Evolutionary conservation across 1,140 invertebrate genomes (phyloP).

Genomic region (Aradophagus sp.): DNA sequence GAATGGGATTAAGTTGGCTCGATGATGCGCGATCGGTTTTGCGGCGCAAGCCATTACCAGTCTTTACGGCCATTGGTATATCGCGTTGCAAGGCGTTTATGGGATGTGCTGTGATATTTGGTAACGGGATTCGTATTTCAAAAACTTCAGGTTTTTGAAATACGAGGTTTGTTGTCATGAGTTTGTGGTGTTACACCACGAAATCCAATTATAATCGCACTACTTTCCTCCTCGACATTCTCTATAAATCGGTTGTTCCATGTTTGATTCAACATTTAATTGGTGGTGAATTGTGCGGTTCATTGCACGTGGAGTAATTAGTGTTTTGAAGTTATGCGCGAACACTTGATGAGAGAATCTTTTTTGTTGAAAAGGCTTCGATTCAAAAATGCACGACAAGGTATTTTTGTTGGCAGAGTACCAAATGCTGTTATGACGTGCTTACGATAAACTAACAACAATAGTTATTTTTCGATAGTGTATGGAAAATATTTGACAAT

Average conservation of each 20-base stretch:
- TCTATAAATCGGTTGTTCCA: conserved; percentile 15
- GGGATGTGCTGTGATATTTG: conserved; percentile 1
- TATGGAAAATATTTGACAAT: conserved; percentile 12
- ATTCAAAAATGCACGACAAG: not conserved
- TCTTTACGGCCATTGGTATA: not conserved
- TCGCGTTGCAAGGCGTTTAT: not conserved
- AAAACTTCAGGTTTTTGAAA: not conserved
- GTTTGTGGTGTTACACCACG: conserved; percentile 14
- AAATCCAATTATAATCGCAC: conserved; percentile 14
- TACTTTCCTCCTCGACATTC: conserved; percentile 19
- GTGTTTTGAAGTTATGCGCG: conserved; percentile 1
- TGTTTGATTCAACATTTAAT: conserved; percentile 25
- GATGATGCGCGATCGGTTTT: too few relatives aligned
- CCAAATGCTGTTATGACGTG: conserved; percentile 29
- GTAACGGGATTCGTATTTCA: conserved; percentile 13
- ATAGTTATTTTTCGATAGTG: conserved; percentile 18
- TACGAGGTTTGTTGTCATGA: conserved; percentile 13
- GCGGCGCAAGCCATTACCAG: conserved; percentile 3
- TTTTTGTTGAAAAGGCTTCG: too few relatives aligned
- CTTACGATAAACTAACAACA: conserved; percentile 20
- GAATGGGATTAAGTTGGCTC: too few relatives aligned
- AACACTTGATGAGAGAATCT: conserved; percentile 1
- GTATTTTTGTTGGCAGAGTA: conserved; percentile 18
- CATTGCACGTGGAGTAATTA: conserved; percentile 12
- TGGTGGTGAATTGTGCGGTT: conserved; percentile 10